phyloP scores from a whole-genome alignment of 2,113 vertebrate species.

The Perca schrenkii region DNA sequence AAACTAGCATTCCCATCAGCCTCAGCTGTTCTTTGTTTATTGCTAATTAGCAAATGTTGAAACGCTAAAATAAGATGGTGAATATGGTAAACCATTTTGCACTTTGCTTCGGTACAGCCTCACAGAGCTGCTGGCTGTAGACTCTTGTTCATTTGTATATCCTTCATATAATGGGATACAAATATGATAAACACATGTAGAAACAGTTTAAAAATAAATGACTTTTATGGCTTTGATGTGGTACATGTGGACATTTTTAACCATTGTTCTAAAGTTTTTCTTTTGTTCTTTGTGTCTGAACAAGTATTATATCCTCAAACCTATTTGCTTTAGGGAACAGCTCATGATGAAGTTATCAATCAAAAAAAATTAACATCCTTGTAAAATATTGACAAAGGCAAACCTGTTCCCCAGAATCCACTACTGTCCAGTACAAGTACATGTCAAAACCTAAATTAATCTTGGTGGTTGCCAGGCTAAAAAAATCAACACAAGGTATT shows the following conservation, averaged over 20 bases:
- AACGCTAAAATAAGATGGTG: background rate
- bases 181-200: background rate
- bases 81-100: background rate
- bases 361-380: conserved; percentile 13
- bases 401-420: conserved; percentile 18
- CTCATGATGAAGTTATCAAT: background rate
- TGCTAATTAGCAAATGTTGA: background rate
- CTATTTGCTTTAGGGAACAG: background rate
- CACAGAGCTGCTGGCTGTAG: background rate
- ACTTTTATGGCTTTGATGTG: background rate
- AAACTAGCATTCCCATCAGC: background rate
- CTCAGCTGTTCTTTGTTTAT: background rate
- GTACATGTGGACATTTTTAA: background rate
- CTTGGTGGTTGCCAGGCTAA: background rate
- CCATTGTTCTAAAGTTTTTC: background rate
- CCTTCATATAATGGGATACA: background rate
- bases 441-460: conserved; percentile 15
- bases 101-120: background rate
- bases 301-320: background rate
- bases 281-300: background rate
- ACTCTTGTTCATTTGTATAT: background rate
- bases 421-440: background rate
- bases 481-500: conserved; percentile 30
- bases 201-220: background rate
- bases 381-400: rapidly evolving